These are phyloP conservation scores for Scylla paramamosain DNA, from an alignment of 1,140 invertebrate species.

Conservation along the genomic window DNA sequence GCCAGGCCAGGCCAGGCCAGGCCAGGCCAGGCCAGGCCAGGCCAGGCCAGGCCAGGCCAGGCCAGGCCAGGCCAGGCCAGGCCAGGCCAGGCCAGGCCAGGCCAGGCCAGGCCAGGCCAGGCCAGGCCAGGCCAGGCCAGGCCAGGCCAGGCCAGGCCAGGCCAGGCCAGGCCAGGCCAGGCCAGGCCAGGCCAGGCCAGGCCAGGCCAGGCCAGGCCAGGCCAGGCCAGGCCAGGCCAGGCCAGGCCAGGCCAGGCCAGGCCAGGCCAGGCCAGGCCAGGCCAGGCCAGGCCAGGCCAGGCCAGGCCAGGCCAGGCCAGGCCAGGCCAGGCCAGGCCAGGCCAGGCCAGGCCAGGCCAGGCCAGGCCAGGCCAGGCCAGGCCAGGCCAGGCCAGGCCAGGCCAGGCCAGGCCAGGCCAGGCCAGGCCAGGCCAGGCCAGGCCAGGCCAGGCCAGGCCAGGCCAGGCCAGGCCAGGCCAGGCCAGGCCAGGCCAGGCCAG, in stretches of 20 bases:
- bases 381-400: conserved; percentile 75
- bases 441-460: conserved; percentile 70
- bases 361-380: conserved; percentile 77
- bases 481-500: conserved; percentile 74
- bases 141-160: conserved; percentile 21
- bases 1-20: conserved; percentile 50
- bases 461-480: conserved; percentile 74
- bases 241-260: conserved; percentile 55
- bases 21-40: conserved; percentile 39
- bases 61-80: conserved; percentile 44
- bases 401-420: conserved; percentile 76
- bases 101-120: conserved; percentile 32
- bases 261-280: conserved; percentile 55
- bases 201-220: conserved; percentile 49
- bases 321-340: conserved; percentile 69
- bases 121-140: conserved; percentile 46
- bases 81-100: conserved; percentile 60
- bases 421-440: conserved; percentile 50
- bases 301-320: conserved; percentile 62
- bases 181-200: conserved; percentile 57
- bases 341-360: conserved; percentile 53
- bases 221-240: conserved; percentile 38
- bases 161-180: conserved; percentile 30
- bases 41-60: conserved; percentile 53
- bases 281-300: conserved; percentile 77